phyloP scores from a whole-genome alignment of 2,888 invertebrate species.

The Eupithecia dodoneata region DNA sequence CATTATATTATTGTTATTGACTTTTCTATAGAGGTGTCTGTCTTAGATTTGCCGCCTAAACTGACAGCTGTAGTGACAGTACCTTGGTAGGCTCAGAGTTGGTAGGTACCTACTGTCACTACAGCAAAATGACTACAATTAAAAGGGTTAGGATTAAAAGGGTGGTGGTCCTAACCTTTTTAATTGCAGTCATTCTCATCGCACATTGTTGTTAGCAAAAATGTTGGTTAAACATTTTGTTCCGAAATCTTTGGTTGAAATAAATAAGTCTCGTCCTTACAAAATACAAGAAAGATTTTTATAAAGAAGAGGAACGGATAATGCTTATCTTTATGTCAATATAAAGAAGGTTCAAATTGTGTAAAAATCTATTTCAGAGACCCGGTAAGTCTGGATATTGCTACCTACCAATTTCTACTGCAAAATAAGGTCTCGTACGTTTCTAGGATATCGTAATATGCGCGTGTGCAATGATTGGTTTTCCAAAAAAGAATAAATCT shows the following conservation, averaged over 20 bases:
- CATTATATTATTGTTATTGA: constrained; percentile 7
- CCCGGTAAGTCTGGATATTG: neutral
- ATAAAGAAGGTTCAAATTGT: neutral
- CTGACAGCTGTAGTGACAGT: neutral
- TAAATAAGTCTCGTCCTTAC: neutral
- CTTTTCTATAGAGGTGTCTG: constrained; percentile 9
- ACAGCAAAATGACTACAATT: no score
- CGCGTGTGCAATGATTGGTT: no score
- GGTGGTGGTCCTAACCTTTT: neutral
- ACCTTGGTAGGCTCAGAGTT: no score
- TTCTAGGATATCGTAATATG: neutral
- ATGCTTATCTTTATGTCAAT: neutral
- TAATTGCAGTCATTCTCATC: neutral
- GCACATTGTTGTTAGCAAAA: neutral
- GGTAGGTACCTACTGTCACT: no score
- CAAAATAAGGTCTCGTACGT: neutral
- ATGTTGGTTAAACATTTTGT: neutral
- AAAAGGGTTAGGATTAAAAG: no score
- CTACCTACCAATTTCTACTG: neutral
- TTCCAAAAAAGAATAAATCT: no score
- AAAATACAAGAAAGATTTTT: neutral
- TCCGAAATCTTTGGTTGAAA: neutral
- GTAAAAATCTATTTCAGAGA: neutral
- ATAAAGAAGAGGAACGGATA: neutral
- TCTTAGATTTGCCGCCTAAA: constrained; percentile 9